Percentiles rank a stretch among this genome's conserved stretches.
Conservation (phyloP, 1,140 invertebrate genomes). For the Seison nebaliae region DNA sequence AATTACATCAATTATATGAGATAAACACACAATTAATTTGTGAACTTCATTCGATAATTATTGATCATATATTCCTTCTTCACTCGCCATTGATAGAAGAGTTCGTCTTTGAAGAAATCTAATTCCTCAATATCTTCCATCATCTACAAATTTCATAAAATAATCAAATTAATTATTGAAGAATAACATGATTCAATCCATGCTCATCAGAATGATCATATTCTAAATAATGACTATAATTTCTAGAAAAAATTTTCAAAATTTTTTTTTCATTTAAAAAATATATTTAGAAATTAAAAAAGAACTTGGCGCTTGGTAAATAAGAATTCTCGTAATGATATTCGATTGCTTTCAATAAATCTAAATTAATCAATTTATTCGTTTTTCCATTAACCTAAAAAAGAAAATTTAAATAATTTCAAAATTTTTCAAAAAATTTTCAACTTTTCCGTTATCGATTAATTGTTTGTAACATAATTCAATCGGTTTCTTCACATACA, state of each 20-base stretch:
- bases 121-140: constrained; percentile 10
- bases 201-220: no score
- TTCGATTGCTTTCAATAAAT: constrained; percentile 9
- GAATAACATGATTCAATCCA: no score
- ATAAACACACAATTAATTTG: no score
- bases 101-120: constrained; percentile 5
- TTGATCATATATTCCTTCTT: constrained; percentile 9
- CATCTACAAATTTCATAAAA: no score
- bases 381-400: constrained; percentile 8
- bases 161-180: no score
- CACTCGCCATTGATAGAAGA: constrained; percentile 11
- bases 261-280: not conserved
- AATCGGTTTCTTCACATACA: constrained; percentile 5
- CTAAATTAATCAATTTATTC: constrained; percentile 3
- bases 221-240: constrained; percentile 8
- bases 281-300: not conserved
- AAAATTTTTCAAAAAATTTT: not conserved
- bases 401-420: constrained; percentile 4
- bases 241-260: constrained; percentile 2
- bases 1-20: no score
- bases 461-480: constrained; percentile 9
- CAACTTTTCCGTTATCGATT: constrained; percentile 9
- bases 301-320: constrained; percentile 5
- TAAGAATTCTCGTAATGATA: constrained; percentile 11
- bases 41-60: constrained; percentile 11